Conservation (phyloP, 2,797 vertebrate genomes). For the Synanceia verrucosa region DNA sequence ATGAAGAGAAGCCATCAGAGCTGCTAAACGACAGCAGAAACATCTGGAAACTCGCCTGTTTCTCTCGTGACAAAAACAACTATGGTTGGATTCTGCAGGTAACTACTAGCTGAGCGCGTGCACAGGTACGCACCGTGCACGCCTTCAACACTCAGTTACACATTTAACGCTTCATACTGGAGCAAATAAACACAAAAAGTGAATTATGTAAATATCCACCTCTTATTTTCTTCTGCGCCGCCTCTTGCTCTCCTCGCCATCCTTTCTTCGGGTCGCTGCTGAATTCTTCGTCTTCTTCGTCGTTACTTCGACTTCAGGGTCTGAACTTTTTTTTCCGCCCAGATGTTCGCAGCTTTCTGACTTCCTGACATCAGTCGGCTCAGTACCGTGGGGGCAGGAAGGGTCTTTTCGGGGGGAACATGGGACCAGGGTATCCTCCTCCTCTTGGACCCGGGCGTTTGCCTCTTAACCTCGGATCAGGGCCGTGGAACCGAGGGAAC, state of each 20-base stretch:
- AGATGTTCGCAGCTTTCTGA: not conserved
- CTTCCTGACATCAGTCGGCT: conserved; percentile 48
- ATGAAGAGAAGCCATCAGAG: conserved; percentile 53
- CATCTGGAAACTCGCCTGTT: conserved; percentile 46
- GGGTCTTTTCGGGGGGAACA: conserved; percentile 92
- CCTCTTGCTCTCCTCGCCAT: conserved; percentile 18
- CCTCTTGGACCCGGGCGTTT: conserved; percentile 85
- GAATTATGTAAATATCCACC: conserved; percentile 82
- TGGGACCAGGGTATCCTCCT: conserved; percentile 79
- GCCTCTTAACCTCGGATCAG: conserved; percentile 82
- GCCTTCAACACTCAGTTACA: conserved; percentile 34
- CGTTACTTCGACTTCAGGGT: not conserved
- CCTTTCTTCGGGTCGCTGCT: conserved; percentile 24
- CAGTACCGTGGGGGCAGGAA: conserved; percentile 91
- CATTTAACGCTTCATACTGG: conserved; percentile 51
- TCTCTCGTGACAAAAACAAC: conserved; percentile 54
- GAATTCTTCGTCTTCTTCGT: conserved; percentile 13
- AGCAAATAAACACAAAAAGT: conserved; percentile 68
- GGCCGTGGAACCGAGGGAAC: conserved; percentile 78
- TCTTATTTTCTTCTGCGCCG: conserved; percentile 82
- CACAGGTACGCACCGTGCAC: conserved; percentile 61
- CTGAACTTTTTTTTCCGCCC: conserved; percentile 32
- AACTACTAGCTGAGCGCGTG: conserved; percentile 50
- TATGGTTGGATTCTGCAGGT: conserved; percentile 18
- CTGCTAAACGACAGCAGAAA: conserved; percentile 49